Percentiles rank a stretch among this genome's conserved stretches.
These are phyloP conservation scores for Notarius quadriscutis DNA, from an alignment of 2,113 vertebrate species.

Conservation along the genomic window DNA sequence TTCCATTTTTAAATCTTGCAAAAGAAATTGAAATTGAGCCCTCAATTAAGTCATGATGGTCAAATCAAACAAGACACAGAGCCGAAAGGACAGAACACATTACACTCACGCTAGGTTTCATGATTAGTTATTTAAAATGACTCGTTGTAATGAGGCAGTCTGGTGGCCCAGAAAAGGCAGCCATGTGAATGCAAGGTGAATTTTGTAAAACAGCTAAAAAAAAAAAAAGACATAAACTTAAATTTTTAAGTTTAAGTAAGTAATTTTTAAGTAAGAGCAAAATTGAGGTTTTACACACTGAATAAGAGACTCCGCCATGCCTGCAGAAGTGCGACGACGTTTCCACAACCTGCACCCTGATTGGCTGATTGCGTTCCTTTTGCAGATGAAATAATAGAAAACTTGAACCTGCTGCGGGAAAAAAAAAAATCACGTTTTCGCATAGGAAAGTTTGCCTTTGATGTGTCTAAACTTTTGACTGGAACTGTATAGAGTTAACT, in stretches of 20 bases:
- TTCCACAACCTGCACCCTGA: too few relatives aligned
- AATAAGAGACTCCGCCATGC: too few relatives aligned
- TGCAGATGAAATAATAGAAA: too few relatives aligned
- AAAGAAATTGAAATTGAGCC: background rate
- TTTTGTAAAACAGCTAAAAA: background rate
- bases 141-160: background rate
- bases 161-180: background rate
- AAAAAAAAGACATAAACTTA: background rate
- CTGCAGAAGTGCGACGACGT: too few relatives aligned
- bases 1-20: background rate
- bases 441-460: too few relatives aligned
- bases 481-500: too few relatives aligned
- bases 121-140: background rate
- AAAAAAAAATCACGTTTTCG: too few relatives aligned
- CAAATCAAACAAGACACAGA: background rate
- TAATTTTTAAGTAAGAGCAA: too few relatives aligned
- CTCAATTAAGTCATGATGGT: background rate
- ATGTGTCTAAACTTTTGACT: too few relatives aligned
- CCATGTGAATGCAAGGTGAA: background rate
- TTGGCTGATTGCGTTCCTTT: too few relatives aligned
- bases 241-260: too few relatives aligned
- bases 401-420: too few relatives aligned
- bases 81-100: background rate
- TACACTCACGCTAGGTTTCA: background rate
- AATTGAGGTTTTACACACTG: background rate